Conservation (phyloP, 2,888 invertebrate species). For the Drosophila subquinaria region DNA sequence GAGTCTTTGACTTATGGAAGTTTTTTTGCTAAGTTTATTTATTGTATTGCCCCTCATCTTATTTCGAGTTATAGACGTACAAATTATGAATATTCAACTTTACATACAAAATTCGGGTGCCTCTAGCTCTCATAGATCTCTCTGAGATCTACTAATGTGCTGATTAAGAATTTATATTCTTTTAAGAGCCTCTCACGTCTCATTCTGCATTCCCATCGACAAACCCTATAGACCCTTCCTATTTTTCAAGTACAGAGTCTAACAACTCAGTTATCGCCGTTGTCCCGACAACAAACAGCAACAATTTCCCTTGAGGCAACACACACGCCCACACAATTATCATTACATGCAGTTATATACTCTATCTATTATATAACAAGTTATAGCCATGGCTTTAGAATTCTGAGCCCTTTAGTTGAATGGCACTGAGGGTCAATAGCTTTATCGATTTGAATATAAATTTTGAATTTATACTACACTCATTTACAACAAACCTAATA, state of each 20-base stretch:
- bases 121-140: background rate
- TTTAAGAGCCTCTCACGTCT: background rate
- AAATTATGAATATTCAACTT: no score
- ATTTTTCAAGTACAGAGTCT: background rate
- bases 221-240: background rate
- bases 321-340: constrained; percentile 9
- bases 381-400: background rate
- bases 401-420: background rate
- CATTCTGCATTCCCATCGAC: background rate
- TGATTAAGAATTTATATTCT: background rate
- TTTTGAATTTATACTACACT: no score
- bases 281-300: background rate
- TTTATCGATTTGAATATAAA: no score
- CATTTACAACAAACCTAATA: no score
- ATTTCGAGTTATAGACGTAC: no score
- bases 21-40: no score
- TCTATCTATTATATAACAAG: constrained; percentile 1
- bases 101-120: background rate
- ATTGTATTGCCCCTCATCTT: no score
- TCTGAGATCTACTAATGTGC: background rate
- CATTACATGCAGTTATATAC: constrained; percentile 8
- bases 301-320: background rate
- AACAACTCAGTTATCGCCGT: background rate
- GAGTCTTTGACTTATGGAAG: no score
- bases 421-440: no score